Base-by-base conservation (phyloP, 2,888 invertebrate genomes). In the Drosophila cognata region DNA sequence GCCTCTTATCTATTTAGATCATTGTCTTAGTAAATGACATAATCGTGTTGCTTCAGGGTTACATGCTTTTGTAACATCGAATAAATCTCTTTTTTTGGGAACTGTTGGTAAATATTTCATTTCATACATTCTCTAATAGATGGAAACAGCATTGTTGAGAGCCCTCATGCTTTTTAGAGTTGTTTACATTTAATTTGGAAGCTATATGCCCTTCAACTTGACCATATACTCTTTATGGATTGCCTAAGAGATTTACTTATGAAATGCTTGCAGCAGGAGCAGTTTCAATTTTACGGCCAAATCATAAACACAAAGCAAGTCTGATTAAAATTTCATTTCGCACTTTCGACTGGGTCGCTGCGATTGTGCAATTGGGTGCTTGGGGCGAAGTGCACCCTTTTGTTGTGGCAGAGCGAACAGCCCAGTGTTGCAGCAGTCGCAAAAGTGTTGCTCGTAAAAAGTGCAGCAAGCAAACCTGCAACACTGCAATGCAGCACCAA, bases 291-390 rank as follows among this genome's bases (percentile, higher is more conserved):
- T 76, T 74, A 79, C 51, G 43, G 66, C 64, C 62, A 71, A 81
- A 81, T 79, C 79, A 86, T 83, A 89, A 85, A 85, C 77, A 72
- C 64, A 71, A 64, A 61, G 36, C 46, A 46, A 58, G 59, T 67
- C 71, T 72, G 76, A 81, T 88, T 77, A 88, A 89, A 89, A 90
- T 90, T 87, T 87, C 72, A 87, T 85, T 89, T 81, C 71, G 79
- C 84, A 86, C 81, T 73, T 81, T 69, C 58, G 51, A 83, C 74
- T 88, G 67, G 68, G 65, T 65, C 38, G 79, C 75, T 71, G 81
- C 72, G 90, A 89, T 89, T 86, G 71, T 69, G 57, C 21, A 13
- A 10, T 43, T 50, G 21, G 35, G 25, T 56, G 65, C 38, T 51
- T 5, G 29, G 31, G 48, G 43, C n/a, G 13, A 10, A 2, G 43